These are phyloP conservation scores for Phylloscopus trochilus DNA, from an alignment of 2,113 vertebrate species.

Conservation along the genomic window DNA sequence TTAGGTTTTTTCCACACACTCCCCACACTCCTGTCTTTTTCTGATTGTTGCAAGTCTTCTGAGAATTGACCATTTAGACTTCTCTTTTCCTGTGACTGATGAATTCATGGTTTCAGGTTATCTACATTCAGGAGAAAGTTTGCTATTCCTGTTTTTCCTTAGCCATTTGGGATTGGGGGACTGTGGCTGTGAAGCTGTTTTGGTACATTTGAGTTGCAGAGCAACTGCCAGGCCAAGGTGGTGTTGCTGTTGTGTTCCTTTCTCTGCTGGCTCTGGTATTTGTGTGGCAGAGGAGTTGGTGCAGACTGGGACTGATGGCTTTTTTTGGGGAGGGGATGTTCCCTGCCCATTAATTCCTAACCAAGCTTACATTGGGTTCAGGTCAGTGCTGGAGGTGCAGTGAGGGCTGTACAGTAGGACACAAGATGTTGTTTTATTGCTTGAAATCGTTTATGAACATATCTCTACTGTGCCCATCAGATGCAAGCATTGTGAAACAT, in stretches of 20 bases:
- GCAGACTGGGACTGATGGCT: neutral
- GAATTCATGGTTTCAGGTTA: neutral
- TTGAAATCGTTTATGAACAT: rapidly evolving
- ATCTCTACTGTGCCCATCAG: neutral
- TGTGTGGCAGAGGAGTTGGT: neutral
- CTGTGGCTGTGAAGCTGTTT: neutral
- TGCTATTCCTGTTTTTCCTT: neutral
- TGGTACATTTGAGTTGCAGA: neutral
- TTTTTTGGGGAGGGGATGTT: neutral
- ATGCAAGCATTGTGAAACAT: neutral
- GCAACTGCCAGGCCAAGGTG: neutral
- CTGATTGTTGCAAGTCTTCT: neutral
- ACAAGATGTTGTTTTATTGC: neutral
- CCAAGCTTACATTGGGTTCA: neutral
- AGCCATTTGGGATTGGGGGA: neutral
- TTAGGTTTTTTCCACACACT: neutral
- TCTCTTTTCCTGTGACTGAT: rapidly evolving
- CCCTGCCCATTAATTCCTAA: neutral
- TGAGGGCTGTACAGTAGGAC: neutral
- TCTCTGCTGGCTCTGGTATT: neutral
- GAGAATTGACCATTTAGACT: neutral
- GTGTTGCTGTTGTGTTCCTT: neutral
- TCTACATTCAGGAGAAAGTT: neutral
- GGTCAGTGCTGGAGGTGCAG: neutral
- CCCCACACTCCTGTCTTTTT: rapidly evolving